Percentiles rank a stretch among this genome's conserved stretches.
Conservation (phyloP, 2,113 vertebrate species). For the Calypte anna region DNA sequence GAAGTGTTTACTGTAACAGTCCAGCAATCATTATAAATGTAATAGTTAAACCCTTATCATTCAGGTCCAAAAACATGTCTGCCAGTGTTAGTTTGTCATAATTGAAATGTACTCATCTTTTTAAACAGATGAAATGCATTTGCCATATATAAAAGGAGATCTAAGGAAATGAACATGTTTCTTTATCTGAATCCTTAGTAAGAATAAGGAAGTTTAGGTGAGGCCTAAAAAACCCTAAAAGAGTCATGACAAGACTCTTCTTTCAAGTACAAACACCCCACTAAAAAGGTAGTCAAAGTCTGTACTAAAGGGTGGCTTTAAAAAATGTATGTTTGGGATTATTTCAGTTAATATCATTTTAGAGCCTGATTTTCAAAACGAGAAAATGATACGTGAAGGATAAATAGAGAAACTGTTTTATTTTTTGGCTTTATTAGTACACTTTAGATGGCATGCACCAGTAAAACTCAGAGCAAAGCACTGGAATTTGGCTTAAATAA, state of each 20-base stretch:
- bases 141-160: background rate
- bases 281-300: background rate
- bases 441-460: constrained; percentile 20
- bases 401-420: background rate
- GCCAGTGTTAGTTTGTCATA: background rate
- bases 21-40: constrained; percentile 5
- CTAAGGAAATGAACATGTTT: background rate
- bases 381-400: background rate
- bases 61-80: background rate
- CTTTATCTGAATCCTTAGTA: background rate
- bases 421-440: constrained; percentile 34
- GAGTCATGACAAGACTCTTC: background rate
- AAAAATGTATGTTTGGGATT: background rate
- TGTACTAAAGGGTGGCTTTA: background rate
- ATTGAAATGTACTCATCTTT: background rate
- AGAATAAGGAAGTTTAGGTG: background rate
- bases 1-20: constrained; percentile 6
- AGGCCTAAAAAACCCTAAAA: background rate
- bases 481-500: constrained; percentile 29
- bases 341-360: background rate
- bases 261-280: background rate
- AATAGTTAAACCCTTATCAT: background rate
- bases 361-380: background rate
- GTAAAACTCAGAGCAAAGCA: constrained; percentile 7
- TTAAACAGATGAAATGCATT: background rate